Evolutionary conservation across 35 echinoderm and acorn worm species (phyloP), one percentile per base, ranked within the genome.

Genomic region (Antedon bifida): DNA sequence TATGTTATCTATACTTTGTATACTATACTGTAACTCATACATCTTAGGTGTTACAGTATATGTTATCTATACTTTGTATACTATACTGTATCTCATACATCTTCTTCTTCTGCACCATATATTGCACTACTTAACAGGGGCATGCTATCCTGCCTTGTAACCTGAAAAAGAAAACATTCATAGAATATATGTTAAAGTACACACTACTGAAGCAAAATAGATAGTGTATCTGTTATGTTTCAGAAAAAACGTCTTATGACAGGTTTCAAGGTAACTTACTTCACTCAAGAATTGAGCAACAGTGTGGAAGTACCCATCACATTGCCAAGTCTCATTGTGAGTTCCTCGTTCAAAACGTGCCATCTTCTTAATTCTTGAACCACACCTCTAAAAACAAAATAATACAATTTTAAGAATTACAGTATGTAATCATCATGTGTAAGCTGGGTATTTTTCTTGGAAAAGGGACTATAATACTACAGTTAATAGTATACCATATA

Each of bases 241-340:
- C 16, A 44, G 16, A 8, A 44, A 5, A n/a, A 44, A 44, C 5
- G 39, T 44, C 5, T 64, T 16, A 64, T 2, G 26, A 64, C 9
- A 12, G 5, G 10, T 21, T 64, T 64, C 51, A 42, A 17, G 19
- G 77, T 78, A 32, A 56, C 88, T 79, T 74, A 89, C 88, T 74
- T 82, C 38, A 23, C 30, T 80, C 19, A 89, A 31, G 32, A 84
- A 84, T 21, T 78, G 38, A 30, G 34, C 74, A 36, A 89, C 21
- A 8, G 76, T 80, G 4, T 84, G 82, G 55, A 75, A 73, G 46
- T 92, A 99, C 21, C 91, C 87, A 39, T 89, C 35, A 33, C 86
- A 82, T 74, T 90, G 87, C 90, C 90, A 99, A 14, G 95, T 99
- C 36, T 99, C 95, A 81, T 92, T 99, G 76, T 99, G 90, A 28